phyloP scores from a whole-genome alignment of 2,113 vertebrate species.

The Vulpes ferrilata region DNA sequence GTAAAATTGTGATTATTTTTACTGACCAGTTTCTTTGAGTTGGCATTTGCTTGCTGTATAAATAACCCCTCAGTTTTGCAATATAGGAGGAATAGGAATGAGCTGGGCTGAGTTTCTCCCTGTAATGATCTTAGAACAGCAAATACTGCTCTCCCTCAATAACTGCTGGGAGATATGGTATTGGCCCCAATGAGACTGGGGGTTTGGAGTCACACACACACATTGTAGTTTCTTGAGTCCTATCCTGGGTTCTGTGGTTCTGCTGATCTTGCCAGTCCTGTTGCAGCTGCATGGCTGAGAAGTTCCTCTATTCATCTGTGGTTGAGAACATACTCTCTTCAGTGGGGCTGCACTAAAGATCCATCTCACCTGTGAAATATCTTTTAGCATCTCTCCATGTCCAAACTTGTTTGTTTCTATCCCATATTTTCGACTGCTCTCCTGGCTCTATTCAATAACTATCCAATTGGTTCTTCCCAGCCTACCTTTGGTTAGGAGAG shows the following conservation, averaged over 20 bases:
- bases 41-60: conserved; percentile 62
- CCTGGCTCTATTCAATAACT: background rate
- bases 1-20: conserved; percentile 80
- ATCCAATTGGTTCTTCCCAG: background rate
- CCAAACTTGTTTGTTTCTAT: background rate
- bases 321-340: background rate
- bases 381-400: background rate
- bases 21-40: conserved; percentile 68
- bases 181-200: fast-evolving
- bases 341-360: background rate
- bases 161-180: background rate
- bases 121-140: background rate
- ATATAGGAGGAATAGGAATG: conserved; percentile 57
- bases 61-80: conserved; percentile 55
- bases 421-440: background rate
- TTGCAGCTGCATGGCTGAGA: background rate
- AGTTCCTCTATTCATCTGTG: background rate
- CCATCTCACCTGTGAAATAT: background rate
- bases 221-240: background rate
- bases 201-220: background rate
- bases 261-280: background rate
- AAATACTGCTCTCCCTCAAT: background rate
- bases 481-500: background rate
- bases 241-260: background rate
- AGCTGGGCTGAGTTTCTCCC: background rate